Conservation (phyloP, 2,797 vertebrate genomes). For the Pygocentrus nattereri region DNA sequence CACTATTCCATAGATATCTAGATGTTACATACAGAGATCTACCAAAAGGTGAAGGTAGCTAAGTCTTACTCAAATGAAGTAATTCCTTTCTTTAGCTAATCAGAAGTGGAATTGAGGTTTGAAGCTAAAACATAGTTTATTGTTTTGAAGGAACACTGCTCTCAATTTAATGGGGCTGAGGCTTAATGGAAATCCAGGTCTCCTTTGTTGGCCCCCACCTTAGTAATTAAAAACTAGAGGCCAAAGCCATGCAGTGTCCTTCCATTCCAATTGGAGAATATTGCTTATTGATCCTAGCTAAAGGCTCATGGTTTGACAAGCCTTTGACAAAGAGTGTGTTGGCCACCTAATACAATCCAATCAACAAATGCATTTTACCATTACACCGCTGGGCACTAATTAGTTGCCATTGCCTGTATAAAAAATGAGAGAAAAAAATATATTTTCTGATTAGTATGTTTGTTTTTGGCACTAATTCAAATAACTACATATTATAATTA, state of each 20-base stretch:
- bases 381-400: background rate
- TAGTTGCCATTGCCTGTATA: background rate
- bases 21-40: no score
- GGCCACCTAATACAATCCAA: constrained; percentile 54
- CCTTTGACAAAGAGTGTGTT: constrained; percentile 51
- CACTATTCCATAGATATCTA: background rate
- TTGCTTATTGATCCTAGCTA: constrained; percentile 71
- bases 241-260: constrained; percentile 55
- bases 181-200: constrained; percentile 49
- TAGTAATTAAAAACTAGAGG: constrained; percentile 62
- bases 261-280: constrained; percentile 61
- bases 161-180: constrained; percentile 52
- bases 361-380: constrained; percentile 47
- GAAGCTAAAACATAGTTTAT: constrained; percentile 22
- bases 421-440: background rate
- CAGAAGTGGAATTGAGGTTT: background rate
- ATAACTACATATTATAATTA: background rate
- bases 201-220: constrained; percentile 49
- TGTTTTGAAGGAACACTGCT: background rate
- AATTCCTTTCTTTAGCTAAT: background rate
- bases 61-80: background rate
- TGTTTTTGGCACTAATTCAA: constrained; percentile 6
- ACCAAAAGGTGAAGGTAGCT: background rate
- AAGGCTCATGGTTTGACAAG: constrained; percentile 50
- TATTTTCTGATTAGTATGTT: background rate